These are phyloP conservation scores for Pipa parva DNA, from an alignment of 2,113 vertebrate genomes.

Conservation along the genomic window DNA sequence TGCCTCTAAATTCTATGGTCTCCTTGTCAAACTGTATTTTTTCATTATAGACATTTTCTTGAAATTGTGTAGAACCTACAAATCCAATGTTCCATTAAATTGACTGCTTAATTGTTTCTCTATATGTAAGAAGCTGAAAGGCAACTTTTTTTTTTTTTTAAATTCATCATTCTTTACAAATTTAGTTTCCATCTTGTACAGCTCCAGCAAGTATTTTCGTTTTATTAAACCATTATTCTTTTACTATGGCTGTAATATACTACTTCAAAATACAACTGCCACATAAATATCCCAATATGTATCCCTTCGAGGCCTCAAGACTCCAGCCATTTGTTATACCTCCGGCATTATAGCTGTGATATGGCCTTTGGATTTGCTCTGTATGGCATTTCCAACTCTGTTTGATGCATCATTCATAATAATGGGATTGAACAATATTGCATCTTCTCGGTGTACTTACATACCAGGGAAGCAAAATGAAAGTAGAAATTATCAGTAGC, in stretches of 20 bases:
- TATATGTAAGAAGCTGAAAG: constrained; percentile 1
- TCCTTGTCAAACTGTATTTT: too few species aligned
- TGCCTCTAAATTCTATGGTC: too few species aligned
- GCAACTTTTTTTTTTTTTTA: constrained; percentile 3
- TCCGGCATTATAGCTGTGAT: constrained; percentile 27
- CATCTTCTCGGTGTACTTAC: constrained; percentile 32
- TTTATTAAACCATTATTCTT: constrained; percentile 23
- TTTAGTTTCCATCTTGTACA: constrained; percentile 8
- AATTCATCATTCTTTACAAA: constrained; percentile 33
- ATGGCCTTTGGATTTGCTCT: constrained; percentile 8
- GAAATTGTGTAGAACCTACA: not conserved
- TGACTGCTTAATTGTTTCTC: constrained; percentile 13
- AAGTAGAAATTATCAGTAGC: constrained; percentile 18
- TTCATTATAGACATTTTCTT: too few species aligned
- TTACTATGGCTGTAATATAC: constrained; percentile 21
- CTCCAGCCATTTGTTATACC: constrained; percentile 12
- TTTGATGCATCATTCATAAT: constrained; percentile 48
- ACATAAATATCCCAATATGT: constrained; percentile 25
- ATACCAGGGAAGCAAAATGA: not conserved
- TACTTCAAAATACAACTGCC: constrained; percentile 30
- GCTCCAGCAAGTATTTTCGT: constrained; percentile 39
- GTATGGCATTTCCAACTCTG: constrained; percentile 23
- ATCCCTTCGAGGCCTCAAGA: constrained; percentile 34
- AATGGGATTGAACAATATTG: constrained; percentile 41
- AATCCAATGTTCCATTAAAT: not conserved